Evolutionary conservation across 2,888 invertebrate species (phyloP).

Genomic region (Cheilosia urbana): DNA sequence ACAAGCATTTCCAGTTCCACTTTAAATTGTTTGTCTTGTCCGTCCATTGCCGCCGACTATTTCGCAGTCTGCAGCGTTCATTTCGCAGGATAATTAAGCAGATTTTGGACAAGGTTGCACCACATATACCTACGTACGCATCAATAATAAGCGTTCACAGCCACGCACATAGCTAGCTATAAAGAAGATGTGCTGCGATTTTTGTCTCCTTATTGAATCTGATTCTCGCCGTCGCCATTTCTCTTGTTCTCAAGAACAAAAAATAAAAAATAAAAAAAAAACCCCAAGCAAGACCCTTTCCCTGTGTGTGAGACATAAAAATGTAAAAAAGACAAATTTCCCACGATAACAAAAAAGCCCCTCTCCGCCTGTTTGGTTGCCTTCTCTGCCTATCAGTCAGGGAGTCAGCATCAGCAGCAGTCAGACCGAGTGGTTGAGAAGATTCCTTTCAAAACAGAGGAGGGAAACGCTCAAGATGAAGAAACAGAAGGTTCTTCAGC

Average conservation of each 20-base stretch:
- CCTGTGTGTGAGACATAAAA: slow-evolving; percentile 45
- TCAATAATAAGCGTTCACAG: not conserved
- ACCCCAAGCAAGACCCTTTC: slow-evolving; percentile 29
- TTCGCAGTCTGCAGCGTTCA: slow-evolving; percentile 14
- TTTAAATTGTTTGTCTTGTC: slow-evolving; percentile 63
- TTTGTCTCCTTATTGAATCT: slow-evolving; percentile 35
- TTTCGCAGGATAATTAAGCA: slow-evolving; percentile 72
- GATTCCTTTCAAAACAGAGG: slow-evolving; percentile 59
- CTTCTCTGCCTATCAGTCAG: slow-evolving; percentile 66
- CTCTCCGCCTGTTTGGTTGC: slow-evolving; percentile 45
- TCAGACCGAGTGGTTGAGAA: slow-evolving; percentile 43
- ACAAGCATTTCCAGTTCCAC: slow-evolving; percentile 43
- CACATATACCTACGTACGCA: slow-evolving; percentile 18
- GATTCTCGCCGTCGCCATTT: slow-evolving; percentile 26
- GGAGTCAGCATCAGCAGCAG: slow-evolving; percentile 38
- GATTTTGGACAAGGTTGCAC: slow-evolving; percentile 53
- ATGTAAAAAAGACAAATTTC: slow-evolving; percentile 74
- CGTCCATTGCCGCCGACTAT: slow-evolving; percentile 29
- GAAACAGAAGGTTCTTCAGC: slow-evolving; percentile 64
- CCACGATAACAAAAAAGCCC: slow-evolving; percentile 72
- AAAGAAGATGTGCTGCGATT: slow-evolving; percentile 30
- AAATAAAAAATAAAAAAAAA: not conserved
- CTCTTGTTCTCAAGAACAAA: slow-evolving; percentile 13
- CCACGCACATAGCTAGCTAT: slow-evolving; percentile 36
- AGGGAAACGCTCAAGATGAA: slow-evolving; percentile 52